Evolutionary conservation across 2,113 vertebrate genomes (phyloP), one percentile per base, ranked within the genome.

Genomic region (Lathamus discolor): DNA sequence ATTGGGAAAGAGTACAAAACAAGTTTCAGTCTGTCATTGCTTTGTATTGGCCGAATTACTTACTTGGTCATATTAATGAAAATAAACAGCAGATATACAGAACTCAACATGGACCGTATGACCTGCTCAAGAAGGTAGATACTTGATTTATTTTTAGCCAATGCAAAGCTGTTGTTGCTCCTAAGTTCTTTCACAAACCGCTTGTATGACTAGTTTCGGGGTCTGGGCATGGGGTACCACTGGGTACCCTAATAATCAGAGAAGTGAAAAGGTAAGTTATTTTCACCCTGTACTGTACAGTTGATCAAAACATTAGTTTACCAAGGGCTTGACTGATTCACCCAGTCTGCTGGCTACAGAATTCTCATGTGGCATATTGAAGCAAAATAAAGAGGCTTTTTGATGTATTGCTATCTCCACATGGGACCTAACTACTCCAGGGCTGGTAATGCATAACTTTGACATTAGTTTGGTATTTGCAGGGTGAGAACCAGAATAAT

Each of bases 51-150:
- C 72, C 37, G 77, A 62, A 57, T 52, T 83, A 43, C 25, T 82
- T 55, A 4, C 39, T 91, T 10, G 19, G 14, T 74, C 12, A 5
- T 33, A 20, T 37, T 66, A 41, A 76, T 46, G 59, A 76, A 73
- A 72, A 68, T 27, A 49, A 39, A 49, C 9, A 69, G 51, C 63
- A 74, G 19, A 37, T 73, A 39, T 3, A 11, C 29, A 52, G 64
- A 77, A 24, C 8, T 54, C 14, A 28, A 1, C 0, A 0, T 70
- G 35, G 10, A 46, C n/a, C 1, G 0, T 44, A 17, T 15, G 73
- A 1, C 17, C 29, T 86, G 18, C 18, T 63, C 4, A 74, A 28
- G 17, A 77, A 86, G 19, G 31, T 41, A 43, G 39, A 55, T 90
- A 27, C 11, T 73, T 86, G 13, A 29, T 29, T 90, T 87, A 23